phyloP scores from a whole-genome alignment of 2,797 vertebrate genomes.

The Darevskia nairensis region DNA sequence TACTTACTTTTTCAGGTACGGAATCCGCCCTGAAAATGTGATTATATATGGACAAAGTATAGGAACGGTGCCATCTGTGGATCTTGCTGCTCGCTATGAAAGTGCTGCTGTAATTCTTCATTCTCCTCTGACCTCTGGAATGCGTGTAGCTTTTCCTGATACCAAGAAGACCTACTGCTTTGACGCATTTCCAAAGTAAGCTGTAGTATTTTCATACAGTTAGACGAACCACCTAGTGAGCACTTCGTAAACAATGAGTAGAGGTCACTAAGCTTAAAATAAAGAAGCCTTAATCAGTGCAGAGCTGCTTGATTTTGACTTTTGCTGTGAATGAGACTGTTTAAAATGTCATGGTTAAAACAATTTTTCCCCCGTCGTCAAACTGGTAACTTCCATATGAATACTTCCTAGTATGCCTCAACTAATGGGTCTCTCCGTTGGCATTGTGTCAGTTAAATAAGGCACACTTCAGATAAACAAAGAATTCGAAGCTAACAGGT shows the following conservation, averaged over 20 bases:
- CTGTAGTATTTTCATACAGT: conserved; percentile 43
- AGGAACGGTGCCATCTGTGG: conserved; percentile 97
- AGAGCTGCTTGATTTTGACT: neutral
- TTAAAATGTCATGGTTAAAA: neutral
- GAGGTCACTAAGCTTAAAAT: neutral
- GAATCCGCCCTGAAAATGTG: conserved; percentile 95
- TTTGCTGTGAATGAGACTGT: neutral
- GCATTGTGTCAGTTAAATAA: neutral
- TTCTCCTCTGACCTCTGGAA: conserved; percentile 96
- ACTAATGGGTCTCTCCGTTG: neutral
- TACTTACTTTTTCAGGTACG: conserved; percentile 82
- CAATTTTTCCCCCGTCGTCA: neutral
- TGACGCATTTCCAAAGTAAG: conserved; percentile 98
- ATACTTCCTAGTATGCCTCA: neutral
- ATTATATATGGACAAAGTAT: conserved; percentile 99
- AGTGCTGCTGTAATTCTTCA: conserved; percentile 97
- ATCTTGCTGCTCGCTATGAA: conserved; percentile 96
- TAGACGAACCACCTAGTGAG: conserved; percentile 1
- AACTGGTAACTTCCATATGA: neutral
- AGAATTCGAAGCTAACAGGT: neutral
- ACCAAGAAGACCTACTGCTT: conserved; percentile 99
- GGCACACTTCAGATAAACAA: neutral
- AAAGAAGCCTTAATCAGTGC: neutral
- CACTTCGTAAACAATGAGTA: neutral
- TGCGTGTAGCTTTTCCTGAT: conserved; percentile 98